Base-by-base conservation (phyloP, 2,888 invertebrate genomes). In the Lepidonotus clava region DNA sequence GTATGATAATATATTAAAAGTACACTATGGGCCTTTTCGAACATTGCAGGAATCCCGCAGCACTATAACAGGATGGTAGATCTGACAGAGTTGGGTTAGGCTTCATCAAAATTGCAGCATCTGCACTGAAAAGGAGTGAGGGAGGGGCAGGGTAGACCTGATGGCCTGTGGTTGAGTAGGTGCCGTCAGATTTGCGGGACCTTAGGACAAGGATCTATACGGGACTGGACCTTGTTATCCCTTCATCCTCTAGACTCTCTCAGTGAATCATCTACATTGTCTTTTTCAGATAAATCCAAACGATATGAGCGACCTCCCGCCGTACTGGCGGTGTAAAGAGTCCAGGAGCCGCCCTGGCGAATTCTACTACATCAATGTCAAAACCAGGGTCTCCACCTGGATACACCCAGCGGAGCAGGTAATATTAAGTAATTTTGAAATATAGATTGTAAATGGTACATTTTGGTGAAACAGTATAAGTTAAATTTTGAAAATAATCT, bases 321-420 rank as follows among this genome's bases (percentile, higher is more conserved):
- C n/a, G 5, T 38, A 41, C n/a, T 76, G 76, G 76, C 40, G 38
- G 76, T 24, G 8, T 18, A 38, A 41, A 38, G 76, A 76, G 41
- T 76, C 76, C 24, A 8, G 76, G n/a, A 76, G 40, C 24, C 18
- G 41, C 1, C 76, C 76, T 4, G 76, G 76, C n/a, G 40, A 76
- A 8, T 36, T 76, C 24, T 76, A 76, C 76, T 76, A 76, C 38
- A n/a, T 76, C 36, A 76, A 76, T 24, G 41, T 41, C 1, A 41
- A 38, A 28, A 5, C 34, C 24, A 21, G 76, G 11, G n/a, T 1
- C 1, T 36, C 76, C 14, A 76, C 76, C 5, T 76, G 76, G 76
- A n/a, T n/a, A 36, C 76, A 40, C 21, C 76, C 76, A 6, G 40
- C 8, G 18, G 46, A 46, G 46, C 46, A 8, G 46, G 46, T 46